These are phyloP conservation scores for Melieria picta DNA, from an alignment of 2,888 invertebrate species.

Conservation along the genomic window DNA sequence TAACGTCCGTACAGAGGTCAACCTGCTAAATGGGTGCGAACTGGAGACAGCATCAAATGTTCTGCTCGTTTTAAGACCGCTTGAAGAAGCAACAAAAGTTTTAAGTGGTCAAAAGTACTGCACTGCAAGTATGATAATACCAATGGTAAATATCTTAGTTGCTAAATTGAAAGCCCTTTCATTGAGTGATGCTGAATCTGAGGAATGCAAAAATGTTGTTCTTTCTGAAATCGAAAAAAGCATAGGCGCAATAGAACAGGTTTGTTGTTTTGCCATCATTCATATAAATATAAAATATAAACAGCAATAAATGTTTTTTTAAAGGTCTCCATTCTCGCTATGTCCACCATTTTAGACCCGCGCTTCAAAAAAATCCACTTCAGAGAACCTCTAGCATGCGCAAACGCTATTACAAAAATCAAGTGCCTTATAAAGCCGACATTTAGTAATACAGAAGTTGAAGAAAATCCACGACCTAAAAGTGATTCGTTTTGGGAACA, in stretches of 20 bases:
- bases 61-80: background rate
- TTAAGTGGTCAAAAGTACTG: conserved; percentile 6
- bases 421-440: too few species aligned
- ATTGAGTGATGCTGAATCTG: conserved; percentile 1
- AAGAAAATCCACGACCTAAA: background rate
- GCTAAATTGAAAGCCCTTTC: conserved; percentile 5
- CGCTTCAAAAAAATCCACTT: conserved; percentile 9
- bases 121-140: conserved; percentile 7
- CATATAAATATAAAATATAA: background rate
- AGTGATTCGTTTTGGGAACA: conserved; percentile 6
- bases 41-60: conserved; percentile 7
- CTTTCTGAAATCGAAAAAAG: conserved; percentile 7
- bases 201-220: conserved; percentile 3
- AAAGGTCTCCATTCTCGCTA: conserved; percentile 7
- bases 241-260: conserved; percentile 2
- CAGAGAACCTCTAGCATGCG: conserved; percentile 4
- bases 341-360: conserved; percentile 3
- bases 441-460: background rate
- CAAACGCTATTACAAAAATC: background rate
- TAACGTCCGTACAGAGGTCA: conserved; percentile 9
- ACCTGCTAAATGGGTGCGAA: conserved; percentile 9
- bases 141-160: conserved; percentile 8
- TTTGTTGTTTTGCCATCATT: conserved; percentile 5
- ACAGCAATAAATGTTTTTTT: background rate
- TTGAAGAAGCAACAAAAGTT: conserved; percentile 5